These are phyloP conservation scores for Hermatobates lingyangjiaoensis DNA, from an alignment of 1,140 invertebrate genomes.

Conservation along the genomic window DNA sequence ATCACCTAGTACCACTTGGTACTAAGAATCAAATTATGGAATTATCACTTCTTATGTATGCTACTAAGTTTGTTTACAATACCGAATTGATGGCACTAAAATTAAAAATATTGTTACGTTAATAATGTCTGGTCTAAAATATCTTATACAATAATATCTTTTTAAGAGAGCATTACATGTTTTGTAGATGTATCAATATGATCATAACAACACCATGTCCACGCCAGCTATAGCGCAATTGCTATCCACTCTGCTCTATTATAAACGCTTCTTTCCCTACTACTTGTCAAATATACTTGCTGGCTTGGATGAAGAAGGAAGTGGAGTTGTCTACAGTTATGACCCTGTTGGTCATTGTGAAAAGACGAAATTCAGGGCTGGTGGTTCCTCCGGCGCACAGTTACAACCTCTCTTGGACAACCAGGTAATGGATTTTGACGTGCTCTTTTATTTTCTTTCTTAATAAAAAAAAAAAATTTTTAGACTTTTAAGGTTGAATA, in stretches of 20 bases:
- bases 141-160: no score
- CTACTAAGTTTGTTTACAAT: no score
- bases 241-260: constrained; percentile 88
- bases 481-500: background rate
- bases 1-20: no score
- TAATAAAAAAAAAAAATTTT: background rate
- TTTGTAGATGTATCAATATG: constrained; percentile 79
- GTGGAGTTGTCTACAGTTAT: constrained; percentile 85
- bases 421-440: constrained; percentile 32
- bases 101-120: no score
- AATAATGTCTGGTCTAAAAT: no score
- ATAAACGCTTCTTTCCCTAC: constrained; percentile 95
- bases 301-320: constrained; percentile 70
- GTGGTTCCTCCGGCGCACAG: constrained; percentile 62
- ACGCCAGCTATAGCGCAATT: constrained; percentile 85
- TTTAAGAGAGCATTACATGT: no score
- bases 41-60: no score
- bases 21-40: no score
- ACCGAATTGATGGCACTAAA: no score
- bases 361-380: constrained; percentile 53
- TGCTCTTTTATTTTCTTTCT: background rate
- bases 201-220: constrained; percentile 84
- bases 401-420: constrained; percentile 75
- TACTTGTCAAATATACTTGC: constrained; percentile 91
- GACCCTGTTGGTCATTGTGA: constrained; percentile 93